Conservation (phyloP, 2,888 invertebrate species). For the Andrena bicolor region DNA sequence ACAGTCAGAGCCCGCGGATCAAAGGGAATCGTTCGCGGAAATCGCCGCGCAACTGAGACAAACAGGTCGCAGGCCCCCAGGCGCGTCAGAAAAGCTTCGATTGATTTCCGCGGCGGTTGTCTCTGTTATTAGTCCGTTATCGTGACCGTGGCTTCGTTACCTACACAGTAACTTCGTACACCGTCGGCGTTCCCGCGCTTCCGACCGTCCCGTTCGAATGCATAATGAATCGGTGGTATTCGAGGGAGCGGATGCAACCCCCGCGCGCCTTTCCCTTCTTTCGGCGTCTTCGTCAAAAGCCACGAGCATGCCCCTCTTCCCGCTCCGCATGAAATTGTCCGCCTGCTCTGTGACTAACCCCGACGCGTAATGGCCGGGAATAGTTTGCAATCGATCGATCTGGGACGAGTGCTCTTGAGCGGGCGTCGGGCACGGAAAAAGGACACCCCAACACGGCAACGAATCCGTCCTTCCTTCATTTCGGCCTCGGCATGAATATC, state of each 20-base stretch:
- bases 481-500: slow-evolving; percentile 61
- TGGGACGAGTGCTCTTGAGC: slow-evolving; percentile 61
- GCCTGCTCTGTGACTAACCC: slow-evolving; percentile 42
- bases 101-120: slow-evolving; percentile 53
- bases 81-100: slow-evolving; percentile 36
- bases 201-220: slow-evolving; percentile 44
- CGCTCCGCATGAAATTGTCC: slow-evolving; percentile 15
- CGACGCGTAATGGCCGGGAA: slow-evolving; percentile 69
- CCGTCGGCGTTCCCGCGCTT: slow-evolving; percentile 23
- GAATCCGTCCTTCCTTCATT: slow-evolving; percentile 43
- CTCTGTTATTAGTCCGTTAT: slow-evolving; percentile 58
- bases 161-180: slow-evolving; percentile 14
- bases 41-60: background rate
- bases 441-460: slow-evolving; percentile 58
- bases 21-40: slow-evolving; percentile 13
- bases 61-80: slow-evolving; percentile 7
- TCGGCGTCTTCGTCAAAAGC: slow-evolving; percentile 14
- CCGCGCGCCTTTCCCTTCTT: background rate
- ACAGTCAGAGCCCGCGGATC: background rate
- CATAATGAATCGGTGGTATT: slow-evolving; percentile 63
- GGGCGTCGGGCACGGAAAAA: slow-evolving; percentile 63
- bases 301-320: background rate
- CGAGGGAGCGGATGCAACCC: slow-evolving; percentile 22
- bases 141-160: slow-evolving; percentile 46
- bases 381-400: slow-evolving; percentile 75